Conservation (phyloP, 2,113 vertebrate genomes). For the Lepus europaeus region DNA sequence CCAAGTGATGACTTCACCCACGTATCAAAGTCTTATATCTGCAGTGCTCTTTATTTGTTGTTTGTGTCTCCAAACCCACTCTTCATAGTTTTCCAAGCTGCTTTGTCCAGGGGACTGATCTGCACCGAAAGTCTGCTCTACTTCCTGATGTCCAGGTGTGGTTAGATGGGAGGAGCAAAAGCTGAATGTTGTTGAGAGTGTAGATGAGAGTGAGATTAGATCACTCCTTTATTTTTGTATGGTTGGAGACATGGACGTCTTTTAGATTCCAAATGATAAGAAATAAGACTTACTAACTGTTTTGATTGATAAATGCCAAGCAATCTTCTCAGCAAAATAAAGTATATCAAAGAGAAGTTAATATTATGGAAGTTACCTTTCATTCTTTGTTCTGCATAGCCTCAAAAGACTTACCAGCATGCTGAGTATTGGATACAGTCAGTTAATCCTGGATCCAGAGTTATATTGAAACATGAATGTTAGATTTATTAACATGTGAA, state of each 20-base stretch:
- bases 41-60: no score
- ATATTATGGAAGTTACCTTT: neutral
- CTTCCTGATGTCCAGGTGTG: neutral
- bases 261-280: neutral
- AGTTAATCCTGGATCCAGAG: neutral
- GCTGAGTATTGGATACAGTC: neutral
- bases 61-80: neutral
- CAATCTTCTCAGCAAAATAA: neutral
- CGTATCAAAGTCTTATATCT: no score
- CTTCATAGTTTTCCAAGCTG: neutral
- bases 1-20: no score
- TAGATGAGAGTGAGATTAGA: fast-evolving
- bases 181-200: neutral
- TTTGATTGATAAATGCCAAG: neutral
- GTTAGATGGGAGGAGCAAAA: neutral
- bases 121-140: neutral
- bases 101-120: neutral
- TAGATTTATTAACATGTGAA: neutral
- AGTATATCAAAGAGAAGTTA: neutral
- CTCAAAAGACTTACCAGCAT: neutral
- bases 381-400: neutral
- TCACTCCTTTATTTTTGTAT: neutral
- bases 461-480: neutral
- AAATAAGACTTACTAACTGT: neutral
- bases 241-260: neutral